Conservation (phyloP, 2,888 invertebrate genomes). For the Nezara viridula region DNA sequence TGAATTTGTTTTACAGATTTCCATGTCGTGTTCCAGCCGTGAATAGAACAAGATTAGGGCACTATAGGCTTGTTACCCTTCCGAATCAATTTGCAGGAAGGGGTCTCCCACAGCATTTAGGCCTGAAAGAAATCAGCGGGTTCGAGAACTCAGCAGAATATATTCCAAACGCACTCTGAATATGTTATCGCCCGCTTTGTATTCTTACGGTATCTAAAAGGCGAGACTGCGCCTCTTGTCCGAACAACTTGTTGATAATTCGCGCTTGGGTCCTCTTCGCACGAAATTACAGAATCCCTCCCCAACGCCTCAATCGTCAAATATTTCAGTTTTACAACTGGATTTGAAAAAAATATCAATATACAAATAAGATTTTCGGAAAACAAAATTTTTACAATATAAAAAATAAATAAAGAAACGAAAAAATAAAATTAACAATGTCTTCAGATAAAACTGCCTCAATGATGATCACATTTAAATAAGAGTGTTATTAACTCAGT, state of each 20-base stretch:
- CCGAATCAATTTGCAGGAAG: neutral
- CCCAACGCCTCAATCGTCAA: too few species aligned
- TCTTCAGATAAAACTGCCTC: too few species aligned
- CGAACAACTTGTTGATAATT: neutral
- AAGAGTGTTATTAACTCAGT: too few species aligned
- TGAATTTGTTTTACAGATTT: neutral
- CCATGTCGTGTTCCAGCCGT: neutral
- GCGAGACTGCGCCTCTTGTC: neutral
- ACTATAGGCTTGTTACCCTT: neutral
- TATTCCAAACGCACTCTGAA: neutral
- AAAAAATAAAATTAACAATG: too few species aligned
- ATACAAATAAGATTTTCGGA: too few species aligned
- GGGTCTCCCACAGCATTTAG: neutral
- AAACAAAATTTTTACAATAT: too few species aligned
- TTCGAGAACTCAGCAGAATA: neutral
- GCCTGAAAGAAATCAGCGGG: neutral
- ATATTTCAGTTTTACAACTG: too few species aligned
- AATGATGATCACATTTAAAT: too few species aligned
- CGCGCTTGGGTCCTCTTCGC: neutral
- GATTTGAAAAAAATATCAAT: too few species aligned
- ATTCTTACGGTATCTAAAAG: neutral
- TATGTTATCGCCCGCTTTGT: slow-evolving; percentile 15
- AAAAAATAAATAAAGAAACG: too few species aligned
- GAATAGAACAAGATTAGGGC: slow-evolving; percentile 7
- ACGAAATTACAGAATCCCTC: neutral